Conservation (phyloP, 2,888 invertebrate genomes). For the Lottia gigantea region DNA sequence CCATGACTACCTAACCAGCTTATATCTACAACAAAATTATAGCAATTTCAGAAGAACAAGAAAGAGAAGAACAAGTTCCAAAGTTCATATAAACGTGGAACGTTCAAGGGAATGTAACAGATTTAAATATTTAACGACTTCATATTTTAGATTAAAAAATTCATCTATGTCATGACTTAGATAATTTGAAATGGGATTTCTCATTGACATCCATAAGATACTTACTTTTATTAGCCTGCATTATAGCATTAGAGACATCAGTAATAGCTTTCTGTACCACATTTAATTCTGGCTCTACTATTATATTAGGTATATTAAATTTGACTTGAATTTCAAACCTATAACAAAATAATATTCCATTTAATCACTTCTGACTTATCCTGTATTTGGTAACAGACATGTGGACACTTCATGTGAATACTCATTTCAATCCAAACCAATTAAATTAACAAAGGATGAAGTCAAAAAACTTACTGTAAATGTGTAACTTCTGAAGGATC, state of each 20-base stretch:
- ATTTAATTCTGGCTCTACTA: constrained; percentile 62
- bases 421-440: neutral
- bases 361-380: no score
- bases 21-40: constrained; percentile 44
- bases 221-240: constrained; percentile 58
- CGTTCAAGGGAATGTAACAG: no score
- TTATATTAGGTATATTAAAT: constrained; percentile 66
- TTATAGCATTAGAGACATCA: constrained; percentile 55
- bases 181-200: no score
- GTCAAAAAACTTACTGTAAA: constrained; percentile 53
- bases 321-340: constrained; percentile 66
- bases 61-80: neutral
- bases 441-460: neutral
- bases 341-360: constrained; percentile 19
- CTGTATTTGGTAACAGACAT: no score
- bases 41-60: neutral
- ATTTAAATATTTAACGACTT: no score
- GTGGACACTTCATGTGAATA: neutral
- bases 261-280: constrained; percentile 60
- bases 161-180: no score
- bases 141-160: no score
- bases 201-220: neutral
- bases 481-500: constrained; percentile 45
- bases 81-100: no score
- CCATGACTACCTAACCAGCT: constrained; percentile 52